Evolutionary conservation across 2,888 invertebrate species (phyloP).

Genomic region (Pheosia tremula): DNA sequence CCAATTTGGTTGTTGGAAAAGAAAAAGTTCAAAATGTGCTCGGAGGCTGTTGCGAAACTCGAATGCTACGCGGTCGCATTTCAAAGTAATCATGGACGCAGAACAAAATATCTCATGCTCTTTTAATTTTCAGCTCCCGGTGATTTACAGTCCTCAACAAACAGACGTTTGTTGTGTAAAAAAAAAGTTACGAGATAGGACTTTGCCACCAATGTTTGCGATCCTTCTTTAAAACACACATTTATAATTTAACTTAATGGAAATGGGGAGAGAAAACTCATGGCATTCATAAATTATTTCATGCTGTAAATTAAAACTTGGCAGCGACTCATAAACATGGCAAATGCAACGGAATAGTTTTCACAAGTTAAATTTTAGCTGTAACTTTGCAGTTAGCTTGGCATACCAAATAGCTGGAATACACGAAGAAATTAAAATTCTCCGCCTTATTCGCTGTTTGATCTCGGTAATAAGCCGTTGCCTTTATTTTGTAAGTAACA

Average conservation of each 20-base stretch:
- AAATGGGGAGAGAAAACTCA: conserved; percentile 19
- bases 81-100: conserved; percentile 7
- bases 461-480: not conserved
- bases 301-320: conserved; percentile 43
- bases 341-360: conserved; percentile 26
- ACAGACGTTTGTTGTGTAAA: conserved; percentile 9
- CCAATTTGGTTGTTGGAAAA: conserved; percentile 55
- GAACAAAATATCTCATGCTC: conserved; percentile 6
- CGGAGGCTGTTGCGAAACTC: conserved; percentile 9
- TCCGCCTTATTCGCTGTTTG: not conserved
- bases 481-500: not conserved
- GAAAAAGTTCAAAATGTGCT: conserved; percentile 50
- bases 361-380: conserved; percentile 27
- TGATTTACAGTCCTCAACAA: conserved; percentile 20
- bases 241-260: conserved; percentile 27
- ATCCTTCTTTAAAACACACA: conserved; percentile 19
- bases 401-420: conserved; percentile 1
- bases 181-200: conserved; percentile 10
- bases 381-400: conserved; percentile 13
- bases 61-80: conserved; percentile 12
- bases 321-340: conserved; percentile 30
- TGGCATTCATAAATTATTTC: conserved; percentile 36
- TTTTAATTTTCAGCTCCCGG: conserved; percentile 9
- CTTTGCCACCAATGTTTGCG: conserved; percentile 12
- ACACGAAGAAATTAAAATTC: not conserved